Evolutionary conservation across 2,113 vertebrate genomes (phyloP).

Genomic region (Emberiza fucata): DNA sequence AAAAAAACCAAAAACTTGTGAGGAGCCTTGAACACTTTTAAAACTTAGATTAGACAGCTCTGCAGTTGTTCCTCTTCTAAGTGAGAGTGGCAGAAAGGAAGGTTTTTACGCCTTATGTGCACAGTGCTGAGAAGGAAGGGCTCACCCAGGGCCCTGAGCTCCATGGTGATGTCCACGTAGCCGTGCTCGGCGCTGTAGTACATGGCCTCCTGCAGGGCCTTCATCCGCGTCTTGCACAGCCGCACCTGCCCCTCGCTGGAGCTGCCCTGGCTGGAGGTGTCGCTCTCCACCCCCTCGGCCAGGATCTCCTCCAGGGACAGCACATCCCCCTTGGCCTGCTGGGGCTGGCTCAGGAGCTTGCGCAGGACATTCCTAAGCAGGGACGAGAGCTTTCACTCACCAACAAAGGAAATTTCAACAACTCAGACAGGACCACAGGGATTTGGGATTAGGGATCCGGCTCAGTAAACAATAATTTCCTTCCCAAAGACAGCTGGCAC

Average conservation of each 20-base stretch:
- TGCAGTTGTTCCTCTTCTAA: neutral
- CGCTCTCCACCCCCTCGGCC: slow-evolving; percentile 89
- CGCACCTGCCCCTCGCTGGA: slow-evolving; percentile 73
- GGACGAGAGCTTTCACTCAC: accelerated
- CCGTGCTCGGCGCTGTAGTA: slow-evolving; percentile 96
- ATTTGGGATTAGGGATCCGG: neutral
- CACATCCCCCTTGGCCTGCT: slow-evolving; percentile 89
- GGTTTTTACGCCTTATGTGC: accelerated
- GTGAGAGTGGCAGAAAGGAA: neutral
- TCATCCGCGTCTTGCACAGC: slow-evolving; percentile 88
- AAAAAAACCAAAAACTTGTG: accelerated
- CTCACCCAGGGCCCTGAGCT: slow-evolving; percentile 88
- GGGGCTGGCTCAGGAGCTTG: slow-evolving; percentile 93
- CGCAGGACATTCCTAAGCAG: slow-evolving; percentile 88
- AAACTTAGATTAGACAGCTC: neutral
- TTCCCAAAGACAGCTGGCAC: neutral
- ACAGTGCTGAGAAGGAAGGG: accelerated
- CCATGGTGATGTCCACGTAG: slow-evolving; percentile 97
- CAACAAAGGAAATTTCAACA: no score
- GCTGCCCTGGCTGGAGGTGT: slow-evolving; percentile 74
- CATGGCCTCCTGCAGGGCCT: slow-evolving; percentile 94
- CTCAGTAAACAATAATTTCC: neutral
- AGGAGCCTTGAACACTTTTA: neutral
- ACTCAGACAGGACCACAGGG: accelerated
- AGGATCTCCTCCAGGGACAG: slow-evolving; percentile 97